Percentiles rank a stretch among this genome's conserved stretches.
phyloP scores from a whole-genome alignment of 2,888 invertebrate genomes.

The Xestia sexstrigata region DNA sequence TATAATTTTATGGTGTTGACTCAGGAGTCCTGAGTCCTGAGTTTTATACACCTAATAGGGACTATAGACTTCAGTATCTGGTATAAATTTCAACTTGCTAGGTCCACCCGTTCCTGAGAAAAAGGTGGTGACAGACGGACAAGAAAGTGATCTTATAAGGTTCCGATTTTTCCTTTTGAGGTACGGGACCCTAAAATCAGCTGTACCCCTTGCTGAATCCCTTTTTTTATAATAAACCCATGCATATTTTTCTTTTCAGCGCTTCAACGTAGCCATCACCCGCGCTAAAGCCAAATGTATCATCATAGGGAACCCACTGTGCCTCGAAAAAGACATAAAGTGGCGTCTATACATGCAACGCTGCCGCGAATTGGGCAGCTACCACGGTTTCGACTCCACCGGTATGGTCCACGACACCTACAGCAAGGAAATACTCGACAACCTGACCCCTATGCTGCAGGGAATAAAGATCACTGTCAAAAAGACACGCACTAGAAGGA shows the following conservation, averaged over 20 bases:
- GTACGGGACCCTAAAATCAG: too few relatives aligned
- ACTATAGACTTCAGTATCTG: too few relatives aligned
- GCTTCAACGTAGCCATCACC: slow-evolving; percentile 94
- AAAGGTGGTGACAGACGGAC: too few relatives aligned
- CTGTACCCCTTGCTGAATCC: too few relatives aligned
- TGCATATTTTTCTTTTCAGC: slow-evolving; percentile 79
- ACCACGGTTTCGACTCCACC: slow-evolving; percentile 75
- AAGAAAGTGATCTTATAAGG: too few relatives aligned
- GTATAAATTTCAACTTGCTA: too few relatives aligned
- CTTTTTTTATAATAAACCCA: too few relatives aligned
- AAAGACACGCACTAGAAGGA: slow-evolving; percentile 1
- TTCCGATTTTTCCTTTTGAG: too few relatives aligned
- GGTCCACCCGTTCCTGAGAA: too few relatives aligned
- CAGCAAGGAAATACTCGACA: slow-evolving; percentile 29
- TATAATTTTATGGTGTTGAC: too few relatives aligned
- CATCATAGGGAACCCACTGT: slow-evolving; percentile 88
- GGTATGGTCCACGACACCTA: slow-evolving; percentile 5
- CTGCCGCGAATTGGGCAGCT: slow-evolving; percentile 77
- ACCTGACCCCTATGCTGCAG: slow-evolving; percentile 47
- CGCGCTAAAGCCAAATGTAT: slow-evolving; percentile 94
- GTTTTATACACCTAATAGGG: too few relatives aligned
- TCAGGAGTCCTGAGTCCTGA: too few relatives aligned
- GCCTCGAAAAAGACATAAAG: slow-evolving; percentile 78
- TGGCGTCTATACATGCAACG: slow-evolving; percentile 82
- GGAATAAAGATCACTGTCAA: slow-evolving; percentile 17